phyloP scores from a whole-genome alignment of 2,888 invertebrate species.

The Meliscaeva auricollis region DNA sequence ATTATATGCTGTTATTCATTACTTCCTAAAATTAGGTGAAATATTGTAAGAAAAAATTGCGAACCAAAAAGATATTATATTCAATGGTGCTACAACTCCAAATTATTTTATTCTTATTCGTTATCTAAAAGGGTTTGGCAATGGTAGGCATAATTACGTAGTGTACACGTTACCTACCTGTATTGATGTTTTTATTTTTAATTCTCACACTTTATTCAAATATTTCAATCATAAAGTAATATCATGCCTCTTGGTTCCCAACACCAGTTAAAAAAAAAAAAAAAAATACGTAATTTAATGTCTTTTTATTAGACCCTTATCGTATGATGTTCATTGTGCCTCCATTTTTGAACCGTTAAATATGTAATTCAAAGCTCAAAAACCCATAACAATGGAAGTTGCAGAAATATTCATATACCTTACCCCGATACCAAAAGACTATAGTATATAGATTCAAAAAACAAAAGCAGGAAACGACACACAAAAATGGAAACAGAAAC shows the following conservation, averaged over 20 bases:
- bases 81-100: no score
- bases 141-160: no score
- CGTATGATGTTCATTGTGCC: conserved; percentile 31
- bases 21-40: no score
- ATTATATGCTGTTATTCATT: no score
- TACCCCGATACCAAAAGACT: background rate
- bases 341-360: conserved; percentile 32
- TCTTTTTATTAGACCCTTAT: background rate
- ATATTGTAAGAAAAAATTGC: no score
- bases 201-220: background rate
- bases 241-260: background rate
- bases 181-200: no score
- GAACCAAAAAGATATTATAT: no score
- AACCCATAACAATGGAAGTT: conserved; percentile 50
- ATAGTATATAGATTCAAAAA: background rate
- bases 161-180: no score
- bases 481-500: background rate
- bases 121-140: no score
- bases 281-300: conserved; percentile 33
- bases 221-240: conserved; percentile 23
- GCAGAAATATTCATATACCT: conserved; percentile 42
- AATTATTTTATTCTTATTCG: no score
- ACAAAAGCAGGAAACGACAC: background rate
- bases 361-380: conserved; percentile 58
- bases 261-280: background rate